Conservation (phyloP, 2,113 vertebrate species). For the Equus przewalskii region DNA sequence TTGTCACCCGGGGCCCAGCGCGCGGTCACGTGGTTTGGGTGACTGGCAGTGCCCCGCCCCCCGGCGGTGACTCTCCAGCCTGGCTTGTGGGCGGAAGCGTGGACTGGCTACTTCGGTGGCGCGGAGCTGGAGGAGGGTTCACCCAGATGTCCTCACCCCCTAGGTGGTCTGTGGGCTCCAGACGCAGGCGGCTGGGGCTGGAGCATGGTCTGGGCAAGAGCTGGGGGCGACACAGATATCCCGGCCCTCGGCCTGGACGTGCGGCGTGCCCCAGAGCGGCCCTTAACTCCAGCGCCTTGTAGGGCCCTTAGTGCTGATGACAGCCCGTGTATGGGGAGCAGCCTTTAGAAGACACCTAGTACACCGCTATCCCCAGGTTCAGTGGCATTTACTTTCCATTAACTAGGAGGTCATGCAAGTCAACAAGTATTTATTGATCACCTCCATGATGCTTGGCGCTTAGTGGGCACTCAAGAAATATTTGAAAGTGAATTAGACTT, state of each 20-base stretch:
- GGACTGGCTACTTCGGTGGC: not conserved
- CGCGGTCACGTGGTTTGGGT: not conserved
- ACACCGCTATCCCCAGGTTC: not conserved
- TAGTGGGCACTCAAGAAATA: not conserved
- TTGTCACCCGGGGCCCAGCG: not conserved
- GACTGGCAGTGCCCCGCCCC: slow-evolving; percentile 16
- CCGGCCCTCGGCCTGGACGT: not conserved
- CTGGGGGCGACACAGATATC: no score
- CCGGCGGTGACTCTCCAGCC: not conserved
- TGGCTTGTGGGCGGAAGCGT: not conserved
- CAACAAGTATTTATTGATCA: not conserved
- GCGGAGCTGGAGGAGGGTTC: not conserved
- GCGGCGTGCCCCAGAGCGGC: not conserved
- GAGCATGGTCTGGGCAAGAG: not conserved
- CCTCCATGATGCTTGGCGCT: not conserved
- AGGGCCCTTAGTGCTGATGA: not conserved
- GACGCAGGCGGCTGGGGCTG: not conserved
- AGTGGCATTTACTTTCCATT: slow-evolving; percentile 36
- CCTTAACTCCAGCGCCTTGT: not conserved
- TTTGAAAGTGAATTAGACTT: slow-evolving; percentile 28
- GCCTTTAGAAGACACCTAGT: not conserved
- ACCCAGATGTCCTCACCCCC: not conserved
- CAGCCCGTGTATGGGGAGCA: not conserved
- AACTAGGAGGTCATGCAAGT: not conserved
- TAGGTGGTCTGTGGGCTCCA: not conserved